A percentile compares a stretch with the other conserved stretches of the same genome.
These are phyloP conservation scores for Drosophila virilis DNA, from an alignment of 1,140 invertebrate species.

Conservation along the genomic window DNA sequence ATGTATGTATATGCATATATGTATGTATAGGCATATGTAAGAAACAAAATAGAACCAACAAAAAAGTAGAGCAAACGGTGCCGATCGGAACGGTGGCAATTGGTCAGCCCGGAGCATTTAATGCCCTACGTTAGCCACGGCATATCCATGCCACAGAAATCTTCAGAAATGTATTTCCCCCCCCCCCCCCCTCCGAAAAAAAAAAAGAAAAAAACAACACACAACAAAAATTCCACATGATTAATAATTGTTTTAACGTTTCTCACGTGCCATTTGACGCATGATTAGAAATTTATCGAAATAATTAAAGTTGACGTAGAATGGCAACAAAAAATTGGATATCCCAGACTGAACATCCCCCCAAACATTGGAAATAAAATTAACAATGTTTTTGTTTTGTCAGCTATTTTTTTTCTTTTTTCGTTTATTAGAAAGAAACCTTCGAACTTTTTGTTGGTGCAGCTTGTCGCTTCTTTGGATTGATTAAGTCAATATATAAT, in stretches of 20 bases:
- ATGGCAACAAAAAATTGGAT: not conserved
- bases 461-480: too few relatives aligned
- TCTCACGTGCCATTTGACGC: slow-evolving; percentile 1
- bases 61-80: slow-evolving; percentile 29
- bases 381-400: not conserved
- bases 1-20: not conserved
- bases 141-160: not conserved
- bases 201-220: not conserved
- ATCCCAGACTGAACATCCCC: slow-evolving; percentile 1
- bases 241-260: slow-evolving; percentile 4
- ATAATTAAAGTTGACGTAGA: not conserved
- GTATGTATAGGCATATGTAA: not conserved
- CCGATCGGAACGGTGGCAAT: slow-evolving; percentile 1
- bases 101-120: slow-evolving; percentile 10
- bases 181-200: too few relatives aligned
- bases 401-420: not conserved
- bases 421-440: too few relatives aligned
- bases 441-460: too few relatives aligned
- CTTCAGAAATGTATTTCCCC: not conserved
- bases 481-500: too few relatives aligned
- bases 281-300: slow-evolving; percentile 1
- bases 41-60: slow-evolving; percentile 14
- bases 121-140: slow-evolving; percentile 25
- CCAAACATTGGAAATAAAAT: not conserved
- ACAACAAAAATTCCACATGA: not conserved